phyloP scores from a whole-genome alignment of 2,797 vertebrate species.

The Sylvilagus floridanus region DNA sequence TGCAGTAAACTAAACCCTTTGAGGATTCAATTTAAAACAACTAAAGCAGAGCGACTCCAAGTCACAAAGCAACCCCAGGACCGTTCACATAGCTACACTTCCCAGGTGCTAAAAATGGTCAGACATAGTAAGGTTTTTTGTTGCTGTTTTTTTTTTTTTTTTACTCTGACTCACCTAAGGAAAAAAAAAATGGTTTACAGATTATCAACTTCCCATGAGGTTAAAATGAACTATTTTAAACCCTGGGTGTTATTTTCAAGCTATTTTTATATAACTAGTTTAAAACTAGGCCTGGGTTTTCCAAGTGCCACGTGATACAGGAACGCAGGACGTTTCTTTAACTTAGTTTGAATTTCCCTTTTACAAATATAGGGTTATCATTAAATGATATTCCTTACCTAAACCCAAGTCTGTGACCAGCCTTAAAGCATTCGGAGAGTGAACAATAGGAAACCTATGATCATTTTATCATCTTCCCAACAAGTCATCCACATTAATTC shows the following conservation, averaged over 20 bases:
- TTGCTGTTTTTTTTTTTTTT: not conserved
- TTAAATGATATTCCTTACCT: not conserved
- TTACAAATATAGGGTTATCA: not conserved
- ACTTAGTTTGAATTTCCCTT: slow-evolving; percentile 38
- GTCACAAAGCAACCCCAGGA: slow-evolving; percentile 11
- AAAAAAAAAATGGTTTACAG: slow-evolving; percentile 9
- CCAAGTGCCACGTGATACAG: not conserved
- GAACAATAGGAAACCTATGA: not conserved
- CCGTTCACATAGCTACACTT: not conserved
- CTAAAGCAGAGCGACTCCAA: slow-evolving; percentile 35
- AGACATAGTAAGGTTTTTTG: not conserved
- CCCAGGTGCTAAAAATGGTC: slow-evolving; percentile 62
- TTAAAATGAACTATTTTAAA: not conserved
- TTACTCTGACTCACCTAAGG: not conserved
- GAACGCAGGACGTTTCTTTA: slow-evolving; percentile 10
- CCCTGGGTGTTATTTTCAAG: slow-evolving; percentile 19
- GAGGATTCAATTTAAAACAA: slow-evolving; percentile 58
- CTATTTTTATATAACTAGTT: slow-evolving; percentile 56
- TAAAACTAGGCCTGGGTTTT: not conserved
- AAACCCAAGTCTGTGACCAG: not conserved
- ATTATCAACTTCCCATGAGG: slow-evolving; percentile 32
- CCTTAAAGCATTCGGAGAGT: not conserved
- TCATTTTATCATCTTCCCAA: not conserved
- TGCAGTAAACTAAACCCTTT: slow-evolving; percentile 30
- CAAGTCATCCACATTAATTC: not conserved